Evolutionary conservation across 2,797 vertebrate species (phyloP), one percentile per base, ranked within the genome.

Genomic region (Microctenopoma lineatum): DNA sequence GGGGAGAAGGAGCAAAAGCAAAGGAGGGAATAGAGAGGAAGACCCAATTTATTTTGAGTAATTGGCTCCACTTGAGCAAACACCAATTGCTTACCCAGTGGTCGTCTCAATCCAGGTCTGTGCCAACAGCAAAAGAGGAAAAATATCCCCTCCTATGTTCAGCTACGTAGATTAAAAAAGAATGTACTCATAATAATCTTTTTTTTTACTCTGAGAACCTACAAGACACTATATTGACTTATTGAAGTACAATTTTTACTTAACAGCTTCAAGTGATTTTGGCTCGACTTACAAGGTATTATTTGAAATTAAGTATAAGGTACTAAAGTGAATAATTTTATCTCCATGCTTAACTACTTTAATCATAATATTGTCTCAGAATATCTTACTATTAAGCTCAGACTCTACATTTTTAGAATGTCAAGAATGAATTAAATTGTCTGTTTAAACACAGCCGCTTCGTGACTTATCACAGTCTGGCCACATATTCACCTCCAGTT

Each of bases 61-160:
- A 94, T 94, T 95, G 93, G 92, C 93, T 93, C 87, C 92, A 94
- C 93, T 94, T 95, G 93, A 94, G 90, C 89, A 94, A 94, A 94
- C 91, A 94, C 81, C 77, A 72, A 73, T 78, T 80, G 85, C 88
- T 86, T 85, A 82, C 85, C 83, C 88, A 84, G 79, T 90, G 88
- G 88, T 87, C 84, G 70, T 77, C 84, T 91, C 75, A 69, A 70
- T 87, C 82, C 73, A 64, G 70, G 71, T 71, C 77, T 80, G 62
- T 89, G 83, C 80, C 79, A 85, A 68, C 79, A 76, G 82, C 79
- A 71, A 78, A 90, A 82, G 80, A 55, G 46, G 79, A 82, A 82
- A 85, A 79, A 70, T 62, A 70, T 65, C 61, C 61, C 59, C 71
- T 83, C 76, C 80, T 72, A 54, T 79, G 64, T 86, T 89, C 65